Evolutionary conservation across 2,113 vertebrate species (phyloP).

Genomic region (Myotis lucifugus): DNA sequence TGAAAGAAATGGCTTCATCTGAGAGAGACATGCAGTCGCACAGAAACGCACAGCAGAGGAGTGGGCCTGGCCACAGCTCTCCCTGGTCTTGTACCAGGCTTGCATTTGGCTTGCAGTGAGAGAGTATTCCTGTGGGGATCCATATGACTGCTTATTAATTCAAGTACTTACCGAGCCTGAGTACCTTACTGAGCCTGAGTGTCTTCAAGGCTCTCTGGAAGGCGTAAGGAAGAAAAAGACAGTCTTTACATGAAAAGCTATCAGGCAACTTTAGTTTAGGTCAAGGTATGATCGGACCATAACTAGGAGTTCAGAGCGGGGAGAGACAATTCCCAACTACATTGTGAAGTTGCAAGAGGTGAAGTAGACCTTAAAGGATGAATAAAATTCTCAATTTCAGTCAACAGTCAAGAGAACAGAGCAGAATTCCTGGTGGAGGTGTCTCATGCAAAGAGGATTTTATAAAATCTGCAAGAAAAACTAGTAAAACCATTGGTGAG

Average conservation of each 20-base stretch:
- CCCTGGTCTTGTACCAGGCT: background rate
- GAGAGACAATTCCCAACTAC: background rate
- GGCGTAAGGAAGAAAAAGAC: background rate
- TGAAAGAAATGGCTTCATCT: slow-evolving; percentile 49
- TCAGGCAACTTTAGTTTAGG: background rate
- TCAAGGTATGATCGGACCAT: background rate
- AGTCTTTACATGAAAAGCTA: background rate
- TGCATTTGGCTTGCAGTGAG: background rate
- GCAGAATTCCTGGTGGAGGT: background rate
- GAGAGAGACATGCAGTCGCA: background rate
- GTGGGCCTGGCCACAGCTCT: background rate
- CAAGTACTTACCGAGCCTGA: background rate
- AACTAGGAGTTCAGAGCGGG: background rate
- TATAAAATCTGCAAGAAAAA: background rate
- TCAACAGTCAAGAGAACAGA: background rate
- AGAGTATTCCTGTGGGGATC: background rate
- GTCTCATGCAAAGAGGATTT: background rate
- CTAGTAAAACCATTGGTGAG: background rate
- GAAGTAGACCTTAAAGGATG: background rate
- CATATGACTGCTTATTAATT: background rate
- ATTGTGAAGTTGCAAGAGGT: background rate
- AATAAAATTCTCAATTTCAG: background rate
- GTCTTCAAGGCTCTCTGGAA: background rate
- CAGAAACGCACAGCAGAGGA: background rate
- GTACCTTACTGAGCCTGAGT: background rate